Conservation (phyloP, 2,797 vertebrate genomes). For the Sebastolobus altivelis region DNA sequence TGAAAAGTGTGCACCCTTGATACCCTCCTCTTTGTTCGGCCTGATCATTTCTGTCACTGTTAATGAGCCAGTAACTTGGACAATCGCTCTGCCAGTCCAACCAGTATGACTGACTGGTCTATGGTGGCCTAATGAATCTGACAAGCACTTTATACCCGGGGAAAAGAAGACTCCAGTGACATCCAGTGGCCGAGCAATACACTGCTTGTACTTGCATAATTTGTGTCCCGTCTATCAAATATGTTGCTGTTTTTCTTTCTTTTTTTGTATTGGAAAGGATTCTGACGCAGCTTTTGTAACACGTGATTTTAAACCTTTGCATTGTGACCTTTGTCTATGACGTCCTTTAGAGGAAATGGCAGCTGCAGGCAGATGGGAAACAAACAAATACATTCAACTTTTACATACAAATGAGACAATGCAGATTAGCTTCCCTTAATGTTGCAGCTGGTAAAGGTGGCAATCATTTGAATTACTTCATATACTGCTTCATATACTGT, state of each 20-base stretch:
- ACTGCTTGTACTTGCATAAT: neutral
- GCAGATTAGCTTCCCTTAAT: neutral
- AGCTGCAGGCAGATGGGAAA: neutral
- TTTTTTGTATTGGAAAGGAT: neutral
- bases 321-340: neutral
- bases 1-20: slow-evolving; percentile 20
- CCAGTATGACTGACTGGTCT: slow-evolving; percentile 14
- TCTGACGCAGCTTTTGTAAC: neutral
- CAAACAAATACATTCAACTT: neutral
- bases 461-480: too few relatives aligned
- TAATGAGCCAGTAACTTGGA: slow-evolving; percentile 40
- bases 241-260: neutral
- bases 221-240: neutral
- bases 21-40: slow-evolving; percentile 29
- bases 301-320: neutral
- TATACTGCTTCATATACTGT: too few relatives aligned
- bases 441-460: neutral
- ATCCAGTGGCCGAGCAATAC: slow-evolving; percentile 57
- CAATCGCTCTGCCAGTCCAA: slow-evolving; percentile 24
- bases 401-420: neutral
- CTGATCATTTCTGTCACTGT: slow-evolving; percentile 23
- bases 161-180: slow-evolving; percentile 64
- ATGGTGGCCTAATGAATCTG: neutral
- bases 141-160: neutral
- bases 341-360: neutral